Evolutionary conservation across 2,113 vertebrate genomes (phyloP).

Genomic region (Brienomyrus longianalis): DNA sequence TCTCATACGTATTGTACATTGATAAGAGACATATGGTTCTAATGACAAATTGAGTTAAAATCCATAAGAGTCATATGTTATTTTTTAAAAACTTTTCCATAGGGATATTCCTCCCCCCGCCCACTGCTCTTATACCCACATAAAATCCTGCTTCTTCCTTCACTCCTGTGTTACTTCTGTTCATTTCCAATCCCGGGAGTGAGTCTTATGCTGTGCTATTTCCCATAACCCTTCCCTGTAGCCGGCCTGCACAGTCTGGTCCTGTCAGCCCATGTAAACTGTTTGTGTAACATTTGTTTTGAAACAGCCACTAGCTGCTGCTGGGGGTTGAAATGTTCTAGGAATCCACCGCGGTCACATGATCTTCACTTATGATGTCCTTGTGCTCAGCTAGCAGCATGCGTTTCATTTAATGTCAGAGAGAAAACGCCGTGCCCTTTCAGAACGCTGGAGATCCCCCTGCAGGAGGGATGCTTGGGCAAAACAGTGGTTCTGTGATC

Average conservation of each 20-base stretch:
- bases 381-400: background rate
- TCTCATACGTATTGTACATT: background rate
- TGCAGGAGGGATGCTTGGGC: background rate
- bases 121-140: background rate
- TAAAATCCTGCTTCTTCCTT: background rate
- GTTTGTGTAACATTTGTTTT: background rate
- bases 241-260: background rate
- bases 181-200: background rate
- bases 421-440: background rate
- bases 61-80: background rate
- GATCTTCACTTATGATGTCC: background rate
- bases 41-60: background rate
- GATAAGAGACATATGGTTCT: background rate
- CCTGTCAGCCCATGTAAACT: background rate
- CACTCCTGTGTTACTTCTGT: background rate
- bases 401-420: background rate
- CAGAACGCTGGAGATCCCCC: background rate
- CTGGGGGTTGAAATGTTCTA: background rate
- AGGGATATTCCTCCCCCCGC: background rate
- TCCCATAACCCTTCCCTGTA: background rate
- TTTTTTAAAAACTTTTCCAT: background rate
- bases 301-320: background rate
- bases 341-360: background rate
- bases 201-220: background rate
- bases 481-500: background rate